Percentiles rank a stretch among this genome's conserved stretches.
These are phyloP conservation scores for Hydropsyche betteni DNA, from an alignment of 2,888 invertebrate genomes.

Conservation along the genomic window DNA sequence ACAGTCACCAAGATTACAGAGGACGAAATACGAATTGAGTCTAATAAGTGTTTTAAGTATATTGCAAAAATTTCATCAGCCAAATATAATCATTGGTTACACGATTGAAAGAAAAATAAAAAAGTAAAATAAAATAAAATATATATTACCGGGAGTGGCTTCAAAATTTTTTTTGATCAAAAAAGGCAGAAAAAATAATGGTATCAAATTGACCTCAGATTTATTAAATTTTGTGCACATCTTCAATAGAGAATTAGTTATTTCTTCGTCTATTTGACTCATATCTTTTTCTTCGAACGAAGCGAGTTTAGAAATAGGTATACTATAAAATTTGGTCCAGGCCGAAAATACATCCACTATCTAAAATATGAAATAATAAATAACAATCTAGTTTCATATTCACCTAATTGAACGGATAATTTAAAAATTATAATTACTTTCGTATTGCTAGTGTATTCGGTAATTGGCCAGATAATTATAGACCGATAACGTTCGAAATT, in stretches of 20 bases:
- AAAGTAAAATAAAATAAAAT: conserved; percentile 19
- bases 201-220: not conserved
- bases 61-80: conserved; percentile 58
- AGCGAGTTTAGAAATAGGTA: not conserved
- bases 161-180: conserved; percentile 43
- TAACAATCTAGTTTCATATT: not conserved
- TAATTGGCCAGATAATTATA: conserved; percentile 58
- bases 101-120: conserved; percentile 28
- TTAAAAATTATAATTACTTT: conserved; percentile 33
- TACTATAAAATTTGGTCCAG: conserved; percentile 42
- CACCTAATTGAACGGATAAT: not conserved
- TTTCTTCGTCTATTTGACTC: not conserved
- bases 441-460: conserved; percentile 33
- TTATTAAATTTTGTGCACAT: not conserved
- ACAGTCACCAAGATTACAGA: conserved; percentile 53
- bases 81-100: conserved; percentile 61
- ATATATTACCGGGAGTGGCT: conserved; percentile 45
- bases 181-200: conserved; percentile 1
- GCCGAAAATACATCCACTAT: conserved; percentile 28
- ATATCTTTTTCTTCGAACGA: not conserved
- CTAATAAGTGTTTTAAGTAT: conserved; percentile 49
- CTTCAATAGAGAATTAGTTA: conserved; percentile 6
- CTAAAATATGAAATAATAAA: conserved; percentile 30
- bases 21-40: conserved; percentile 52
- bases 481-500: conserved; percentile 51